Conservation (phyloP, 2,113 vertebrate genomes). For the Tonatia bakeri region DNA sequence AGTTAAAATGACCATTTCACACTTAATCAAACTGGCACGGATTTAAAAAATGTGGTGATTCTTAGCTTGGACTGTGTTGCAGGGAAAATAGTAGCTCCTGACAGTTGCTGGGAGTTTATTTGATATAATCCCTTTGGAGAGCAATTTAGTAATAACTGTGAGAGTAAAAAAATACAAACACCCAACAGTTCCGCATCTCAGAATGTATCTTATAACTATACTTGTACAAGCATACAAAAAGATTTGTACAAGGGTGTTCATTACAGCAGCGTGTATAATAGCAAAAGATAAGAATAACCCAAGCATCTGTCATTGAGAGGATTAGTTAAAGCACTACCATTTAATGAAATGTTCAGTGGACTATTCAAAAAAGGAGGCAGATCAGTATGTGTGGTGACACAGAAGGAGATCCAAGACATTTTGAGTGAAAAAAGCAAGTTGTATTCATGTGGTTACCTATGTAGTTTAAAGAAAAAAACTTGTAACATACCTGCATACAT, state of each 20-base stretch:
- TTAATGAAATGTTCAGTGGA: neutral
- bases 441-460: neutral
- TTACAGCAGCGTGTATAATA: neutral
- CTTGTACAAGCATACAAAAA: neutral
- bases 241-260: neutral
- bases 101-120: neutral
- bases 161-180: neutral
- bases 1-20: neutral
- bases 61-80: neutral
- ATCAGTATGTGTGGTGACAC: neutral
- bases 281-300: neutral
- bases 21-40: neutral
- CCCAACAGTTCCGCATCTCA: neutral
- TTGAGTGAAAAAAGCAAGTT: neutral
- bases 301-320: neutral
- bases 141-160: neutral
- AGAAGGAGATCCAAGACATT: neutral
- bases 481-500: neutral
- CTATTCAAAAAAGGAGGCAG: neutral
- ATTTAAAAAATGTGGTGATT: neutral
- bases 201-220: neutral
- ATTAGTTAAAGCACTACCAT: neutral
- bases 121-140: neutral
- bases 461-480: neutral
- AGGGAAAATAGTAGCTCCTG: neutral